Evolutionary conservation across 2,888 invertebrate genomes (phyloP).

Genomic region (Cecidostiba fungosa): DNA sequence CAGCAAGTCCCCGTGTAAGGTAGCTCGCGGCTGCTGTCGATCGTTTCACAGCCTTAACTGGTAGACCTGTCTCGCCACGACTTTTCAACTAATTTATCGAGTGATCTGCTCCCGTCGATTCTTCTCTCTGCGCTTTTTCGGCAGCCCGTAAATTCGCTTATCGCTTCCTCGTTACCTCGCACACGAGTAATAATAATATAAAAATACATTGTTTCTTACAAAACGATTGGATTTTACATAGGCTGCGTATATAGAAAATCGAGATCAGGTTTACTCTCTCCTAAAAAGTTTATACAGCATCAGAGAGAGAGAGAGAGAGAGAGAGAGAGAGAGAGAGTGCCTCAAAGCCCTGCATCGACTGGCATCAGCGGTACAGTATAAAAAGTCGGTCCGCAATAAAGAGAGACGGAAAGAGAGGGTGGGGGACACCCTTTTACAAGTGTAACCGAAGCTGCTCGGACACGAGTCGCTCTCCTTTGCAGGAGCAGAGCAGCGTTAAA

Average conservation of each 20-base stretch:
- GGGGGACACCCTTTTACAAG: conserved; percentile 40
- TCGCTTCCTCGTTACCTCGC: too few species aligned
- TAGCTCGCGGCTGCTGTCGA: conserved; percentile 43
- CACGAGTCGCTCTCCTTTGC: conserved; percentile 14
- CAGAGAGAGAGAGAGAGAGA: too few species aligned
- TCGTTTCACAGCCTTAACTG: conserved; percentile 53
- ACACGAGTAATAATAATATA: too few species aligned
- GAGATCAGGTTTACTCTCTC: neutral
- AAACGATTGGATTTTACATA: too few species aligned
- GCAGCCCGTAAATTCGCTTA: conserved; percentile 7
- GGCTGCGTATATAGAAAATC: too few species aligned
- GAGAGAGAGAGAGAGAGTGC: neutral
- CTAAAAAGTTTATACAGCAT: neutral
- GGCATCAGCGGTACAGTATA: neutral
- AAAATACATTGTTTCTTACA: too few species aligned
- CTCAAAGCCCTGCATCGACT: conserved; percentile 5
- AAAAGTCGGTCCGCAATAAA: conserved; percentile 26
- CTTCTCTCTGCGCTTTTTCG: conserved; percentile 17
- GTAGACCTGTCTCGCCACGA: conserved; percentile 32
- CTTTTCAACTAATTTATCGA: conserved; percentile 56
- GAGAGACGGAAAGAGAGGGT: neutral
- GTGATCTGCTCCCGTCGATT: conserved; percentile 23
- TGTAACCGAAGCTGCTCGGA: conserved; percentile 34
- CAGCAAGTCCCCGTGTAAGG: neutral
- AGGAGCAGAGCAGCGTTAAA: neutral